Base-by-base conservation (phyloP, 1,140 invertebrate genomes). In the Caenorhabditis briggsae region DNA sequence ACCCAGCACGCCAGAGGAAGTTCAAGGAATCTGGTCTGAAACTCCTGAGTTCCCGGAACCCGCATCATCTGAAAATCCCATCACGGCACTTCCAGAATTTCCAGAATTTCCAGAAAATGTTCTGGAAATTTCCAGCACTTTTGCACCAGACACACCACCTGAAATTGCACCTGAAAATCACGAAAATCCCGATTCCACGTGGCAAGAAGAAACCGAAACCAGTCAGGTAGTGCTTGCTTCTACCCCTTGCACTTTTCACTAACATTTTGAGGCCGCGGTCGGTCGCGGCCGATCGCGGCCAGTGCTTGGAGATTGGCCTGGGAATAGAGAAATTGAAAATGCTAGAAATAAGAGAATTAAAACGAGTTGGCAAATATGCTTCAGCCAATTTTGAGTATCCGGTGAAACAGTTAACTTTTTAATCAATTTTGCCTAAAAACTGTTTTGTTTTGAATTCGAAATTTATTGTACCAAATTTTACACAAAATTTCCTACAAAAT, bases 201-300 rank as follows among this genome's bases (percentile, higher is more conserved):
- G 43, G 70, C 46, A 9, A 50, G 25, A 48, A 20, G 70, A 78
- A 5, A 18, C 5, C 41, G 43, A 8, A 9, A 70, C 70, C 46
- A 78, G 70, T 78, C 70, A 78, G 70, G 70, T 78, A 78, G 70
- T 53, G 46, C 46, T 25, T 78, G 70, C n/a, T 50, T 58, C 18
- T 58, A 6, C 56, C 56, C 18, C 56, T 58, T 20, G 56, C 56
- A 20, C 56, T 18, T 5, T 58, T 20, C n/a, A 58, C 56, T 58
- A 20, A 58, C 56, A 58, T 53, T 18, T 53, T 53, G n/a, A 16
- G 56, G 33, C 33, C 33, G 33, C 33, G 33, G 33, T 33, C 33
- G 33, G 33, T 3, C 33, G 33, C 33, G 33, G 33, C 33, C 33
- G 33, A 33, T 3, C 33, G 33, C 33, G 33, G 33, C 33, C 33